phyloP scores from a whole-genome alignment of 2,888 invertebrate species.

The Microplitis deprimator region DNA sequence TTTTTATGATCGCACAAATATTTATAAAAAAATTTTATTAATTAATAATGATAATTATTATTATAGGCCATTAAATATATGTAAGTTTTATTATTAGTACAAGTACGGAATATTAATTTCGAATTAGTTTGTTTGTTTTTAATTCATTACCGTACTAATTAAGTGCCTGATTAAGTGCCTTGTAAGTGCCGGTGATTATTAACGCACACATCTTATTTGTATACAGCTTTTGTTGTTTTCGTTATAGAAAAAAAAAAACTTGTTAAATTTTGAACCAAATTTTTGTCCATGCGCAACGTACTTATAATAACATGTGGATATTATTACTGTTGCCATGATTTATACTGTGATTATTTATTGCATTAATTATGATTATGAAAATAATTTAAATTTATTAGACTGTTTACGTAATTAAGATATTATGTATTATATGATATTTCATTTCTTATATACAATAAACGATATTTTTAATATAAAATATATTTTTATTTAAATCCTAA shows the following conservation, averaged over 20 bases:
- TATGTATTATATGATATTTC: conserved; percentile 1
- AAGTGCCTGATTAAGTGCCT: not conserved
- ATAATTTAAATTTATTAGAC: not conserved
- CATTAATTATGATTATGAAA: conserved; percentile 18
- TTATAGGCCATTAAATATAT: no score
- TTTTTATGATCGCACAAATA: not conserved
- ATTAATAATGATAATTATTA: no score
- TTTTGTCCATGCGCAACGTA: conserved; percentile 2
- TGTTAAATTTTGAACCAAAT: conserved; percentile 16
- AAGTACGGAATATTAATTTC: not conserved
- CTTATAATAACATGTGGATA: not conserved
- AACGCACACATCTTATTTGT: not conserved
- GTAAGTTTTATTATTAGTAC: not conserved
- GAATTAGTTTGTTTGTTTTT: not conserved
- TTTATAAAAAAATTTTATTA: not conserved
- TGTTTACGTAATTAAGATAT: conserved; percentile 10
- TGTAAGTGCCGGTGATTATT: not conserved
- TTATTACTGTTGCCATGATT: conserved; percentile 46
- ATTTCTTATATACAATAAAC: not conserved
- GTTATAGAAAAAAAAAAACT: not conserved
- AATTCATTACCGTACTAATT: not conserved
- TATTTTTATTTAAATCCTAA: not conserved
- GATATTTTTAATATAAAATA: not conserved
- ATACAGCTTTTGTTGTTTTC: not conserved
- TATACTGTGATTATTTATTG: conserved; percentile 49